Conservation (phyloP, 2,888 invertebrate species). For the Chromoteleia sp. region DNA sequence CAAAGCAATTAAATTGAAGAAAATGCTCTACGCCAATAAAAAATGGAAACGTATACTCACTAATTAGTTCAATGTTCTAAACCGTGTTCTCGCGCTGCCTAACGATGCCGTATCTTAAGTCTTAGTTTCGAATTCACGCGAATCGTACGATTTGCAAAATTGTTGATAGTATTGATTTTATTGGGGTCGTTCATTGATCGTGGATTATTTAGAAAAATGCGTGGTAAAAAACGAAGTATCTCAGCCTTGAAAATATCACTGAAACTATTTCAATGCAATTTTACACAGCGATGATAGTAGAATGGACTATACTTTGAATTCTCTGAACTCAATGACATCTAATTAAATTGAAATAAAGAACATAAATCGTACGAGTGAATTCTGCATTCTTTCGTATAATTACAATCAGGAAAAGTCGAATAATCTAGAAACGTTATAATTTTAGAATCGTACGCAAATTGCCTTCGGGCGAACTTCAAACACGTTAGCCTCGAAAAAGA, state of each 20-base stretch:
- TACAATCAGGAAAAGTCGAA: conserved; percentile 50
- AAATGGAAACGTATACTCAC: too few species aligned
- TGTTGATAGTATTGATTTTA: too few species aligned
- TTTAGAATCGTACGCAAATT: conserved; percentile 46
- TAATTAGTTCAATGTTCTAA: not conserved
- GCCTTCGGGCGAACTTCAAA: conserved; percentile 54
- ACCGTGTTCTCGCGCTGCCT: not conserved
- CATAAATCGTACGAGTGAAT: conserved; percentile 26
- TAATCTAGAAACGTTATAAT: conserved; percentile 45
- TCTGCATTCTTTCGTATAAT: conserved; percentile 42
- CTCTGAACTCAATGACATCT: conserved; percentile 9
- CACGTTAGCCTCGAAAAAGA: conserved; percentile 63
- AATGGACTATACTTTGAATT: not conserved
- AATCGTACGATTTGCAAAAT: too few species aligned
- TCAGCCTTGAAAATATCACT: too few species aligned
- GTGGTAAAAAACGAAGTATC: too few species aligned
- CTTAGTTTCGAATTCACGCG: too few species aligned
- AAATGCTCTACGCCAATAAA: too few species aligned
- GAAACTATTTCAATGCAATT: not conserved
- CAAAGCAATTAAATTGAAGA: too few species aligned
- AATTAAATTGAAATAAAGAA: conserved; percentile 12
- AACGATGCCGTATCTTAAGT: too few species aligned
- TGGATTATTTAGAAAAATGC: too few species aligned
- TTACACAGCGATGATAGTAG: not conserved
- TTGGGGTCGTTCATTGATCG: too few species aligned